Evolutionary conservation across 2,888 invertebrate species (phyloP), one percentile per base, ranked within the genome.

Genomic region (Philaethria dido): DNA sequence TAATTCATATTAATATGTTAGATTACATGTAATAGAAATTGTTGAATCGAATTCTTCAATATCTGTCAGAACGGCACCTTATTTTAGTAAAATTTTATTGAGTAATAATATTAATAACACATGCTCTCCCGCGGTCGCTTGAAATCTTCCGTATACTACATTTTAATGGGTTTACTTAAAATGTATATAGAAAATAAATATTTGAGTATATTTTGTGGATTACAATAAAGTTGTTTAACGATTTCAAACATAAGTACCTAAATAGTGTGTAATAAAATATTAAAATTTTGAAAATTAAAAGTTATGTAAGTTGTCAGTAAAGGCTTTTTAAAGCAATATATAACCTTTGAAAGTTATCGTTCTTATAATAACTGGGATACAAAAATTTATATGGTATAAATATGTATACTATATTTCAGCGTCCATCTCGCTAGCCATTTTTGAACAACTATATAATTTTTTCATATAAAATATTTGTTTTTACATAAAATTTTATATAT

Each of bases 71-170:
- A 64, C 65, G 68, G 54, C 70, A 64, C 63, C 50, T 68, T 52
- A 33, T 62, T 68, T 64, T 39, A 59, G 64, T 62, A 69, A 64
- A 62, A 66, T 64, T 69, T 74, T 73, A 72, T 69, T 71, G 63
- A 67, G 68, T 74, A 75, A 78, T 78, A 74, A 78, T 83, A 82
- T 80, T 80, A 80, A 81, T 80, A 82, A 76, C 76, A 72, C 69
- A 64, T 67, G 75, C 81, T 84, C 86, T 85, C 86, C 86, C 85
- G 79, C 82, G 76, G 78, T 75, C 71, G 75, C 70, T 69, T 72
- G 73, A 55, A 47, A 67, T 39, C 48, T 25, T 39, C 47, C 8
- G 57, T 22, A 48, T 57, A 36, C 54, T 36, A 3, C 11, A 29
- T 11, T 52, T 44, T 54, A 20, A 54, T 33, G 18, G 54, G n/a